phyloP scores from a whole-genome alignment of 2,113 vertebrate genomes.

The Mastomys natalensis region DNA sequence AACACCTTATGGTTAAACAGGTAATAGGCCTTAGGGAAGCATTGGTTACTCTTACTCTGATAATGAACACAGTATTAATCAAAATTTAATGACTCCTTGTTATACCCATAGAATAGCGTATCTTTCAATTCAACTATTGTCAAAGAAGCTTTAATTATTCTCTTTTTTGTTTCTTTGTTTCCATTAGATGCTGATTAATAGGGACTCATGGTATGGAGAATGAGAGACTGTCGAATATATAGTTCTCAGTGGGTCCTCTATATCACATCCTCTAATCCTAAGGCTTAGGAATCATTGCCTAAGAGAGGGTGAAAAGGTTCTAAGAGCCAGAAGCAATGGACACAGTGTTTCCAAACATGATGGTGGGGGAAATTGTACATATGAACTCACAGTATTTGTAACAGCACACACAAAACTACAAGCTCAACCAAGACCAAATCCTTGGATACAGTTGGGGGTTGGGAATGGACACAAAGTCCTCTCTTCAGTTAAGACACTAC shows the following conservation, averaged over 20 bases:
- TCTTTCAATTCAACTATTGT: background rate
- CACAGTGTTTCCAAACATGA: background rate
- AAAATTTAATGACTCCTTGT: background rate
- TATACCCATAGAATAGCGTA: background rate
- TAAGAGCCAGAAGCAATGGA: background rate
- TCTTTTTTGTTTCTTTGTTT: background rate
- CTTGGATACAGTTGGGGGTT: background rate
- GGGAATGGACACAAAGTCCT: background rate
- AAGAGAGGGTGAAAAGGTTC: background rate
- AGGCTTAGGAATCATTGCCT: background rate
- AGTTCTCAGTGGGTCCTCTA: background rate
- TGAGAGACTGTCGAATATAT: background rate
- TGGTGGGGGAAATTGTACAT: background rate
- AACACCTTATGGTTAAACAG: background rate
- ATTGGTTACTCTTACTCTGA: background rate
- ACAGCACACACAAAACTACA: background rate
- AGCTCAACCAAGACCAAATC: background rate
- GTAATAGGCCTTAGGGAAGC: background rate
- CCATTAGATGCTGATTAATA: background rate
- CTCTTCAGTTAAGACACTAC: background rate
- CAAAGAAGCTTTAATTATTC: background rate
- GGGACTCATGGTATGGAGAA: no score
- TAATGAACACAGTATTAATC: background rate
- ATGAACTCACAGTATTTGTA: background rate
- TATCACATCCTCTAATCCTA: background rate